A percentile compares a stretch with the other conserved stretches of the same genome.
Evolutionary conservation across 1,140 invertebrate species (phyloP).

Genomic region (Orius laevigatus): DNA sequence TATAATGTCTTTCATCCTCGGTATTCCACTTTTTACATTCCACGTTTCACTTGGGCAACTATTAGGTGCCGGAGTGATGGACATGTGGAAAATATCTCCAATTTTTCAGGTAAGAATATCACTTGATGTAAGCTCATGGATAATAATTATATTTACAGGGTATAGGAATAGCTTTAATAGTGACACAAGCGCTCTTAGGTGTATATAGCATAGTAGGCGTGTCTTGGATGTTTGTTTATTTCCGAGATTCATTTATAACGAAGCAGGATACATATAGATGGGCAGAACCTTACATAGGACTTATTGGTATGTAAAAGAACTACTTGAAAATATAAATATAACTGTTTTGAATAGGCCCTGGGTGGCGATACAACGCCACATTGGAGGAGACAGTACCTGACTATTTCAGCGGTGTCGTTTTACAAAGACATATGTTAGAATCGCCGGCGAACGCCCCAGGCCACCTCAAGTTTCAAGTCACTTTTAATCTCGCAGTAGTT

Average conservation of each 20-base stretch:
- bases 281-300: constrained; percentile 48
- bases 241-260: constrained; percentile 73
- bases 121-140: constrained; percentile 2
- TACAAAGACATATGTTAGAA: constrained; percentile 47
- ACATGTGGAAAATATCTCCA: constrained; percentile 86
- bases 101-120: constrained; percentile 48
- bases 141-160: constrained; percentile 32
- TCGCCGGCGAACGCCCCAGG: constrained; percentile 42
- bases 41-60: constrained; percentile 73
- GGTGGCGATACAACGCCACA: constrained; percentile 23
- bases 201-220: constrained; percentile 74
- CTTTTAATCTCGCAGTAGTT: constrained; percentile 74
- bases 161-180: constrained; percentile 63
- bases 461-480: constrained; percentile 67
- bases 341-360: not conserved
- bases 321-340: not conserved
- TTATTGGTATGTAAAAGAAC: constrained; percentile 1
- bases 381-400: constrained; percentile 61
- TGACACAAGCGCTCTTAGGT: constrained; percentile 63
- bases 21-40: constrained; percentile 70
- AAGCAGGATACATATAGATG: constrained; percentile 64
- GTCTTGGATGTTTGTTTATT: constrained; percentile 80
- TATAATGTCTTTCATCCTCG: constrained; percentile 63
- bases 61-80: constrained; percentile 63
- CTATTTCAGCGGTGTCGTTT: constrained; percentile 64